Conservation (phyloP, 2,797 vertebrate genomes). For the Dermochelys coriacea region DNA sequence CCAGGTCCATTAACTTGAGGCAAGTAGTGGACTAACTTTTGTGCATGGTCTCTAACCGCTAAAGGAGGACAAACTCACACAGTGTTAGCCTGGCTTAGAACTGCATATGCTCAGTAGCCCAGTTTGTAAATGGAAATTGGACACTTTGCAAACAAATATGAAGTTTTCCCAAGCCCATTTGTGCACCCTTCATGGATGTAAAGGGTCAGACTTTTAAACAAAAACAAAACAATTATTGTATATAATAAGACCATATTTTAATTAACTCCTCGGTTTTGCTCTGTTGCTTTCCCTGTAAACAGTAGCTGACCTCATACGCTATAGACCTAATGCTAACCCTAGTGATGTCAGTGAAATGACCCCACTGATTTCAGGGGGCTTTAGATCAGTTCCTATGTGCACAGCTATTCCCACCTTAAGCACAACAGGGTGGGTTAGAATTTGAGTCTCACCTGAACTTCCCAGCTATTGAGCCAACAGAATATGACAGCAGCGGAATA, state of each 20-base stretch:
- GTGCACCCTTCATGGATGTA: not conserved
- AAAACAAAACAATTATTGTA: not conserved
- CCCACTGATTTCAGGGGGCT: not conserved
- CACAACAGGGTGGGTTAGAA: not conserved
- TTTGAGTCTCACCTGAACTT: not conserved
- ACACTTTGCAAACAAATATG: not conserved
- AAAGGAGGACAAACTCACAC: not conserved
- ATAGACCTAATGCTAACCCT: not conserved
- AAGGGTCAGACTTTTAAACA: not conserved
- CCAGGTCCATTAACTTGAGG: not conserved
- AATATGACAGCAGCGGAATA: not conserved
- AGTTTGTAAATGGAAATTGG: not conserved
- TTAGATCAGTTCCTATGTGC: not conserved
- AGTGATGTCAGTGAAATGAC: not conserved
- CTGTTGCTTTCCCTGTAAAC: not conserved
- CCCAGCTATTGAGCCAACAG: not conserved
- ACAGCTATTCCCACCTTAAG: not conserved
- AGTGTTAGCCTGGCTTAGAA: not conserved
- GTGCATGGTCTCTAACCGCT: not conserved
- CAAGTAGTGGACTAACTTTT: not conserved
- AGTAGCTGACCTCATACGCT: not conserved
- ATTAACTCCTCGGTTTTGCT: not conserved
- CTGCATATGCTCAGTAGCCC: not conserved
- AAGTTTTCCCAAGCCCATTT: not conserved
- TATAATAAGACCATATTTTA: not conserved